Evolutionary conservation across 2,888 invertebrate species (phyloP).

Genomic region (Rhynchonema sp.): DNA sequence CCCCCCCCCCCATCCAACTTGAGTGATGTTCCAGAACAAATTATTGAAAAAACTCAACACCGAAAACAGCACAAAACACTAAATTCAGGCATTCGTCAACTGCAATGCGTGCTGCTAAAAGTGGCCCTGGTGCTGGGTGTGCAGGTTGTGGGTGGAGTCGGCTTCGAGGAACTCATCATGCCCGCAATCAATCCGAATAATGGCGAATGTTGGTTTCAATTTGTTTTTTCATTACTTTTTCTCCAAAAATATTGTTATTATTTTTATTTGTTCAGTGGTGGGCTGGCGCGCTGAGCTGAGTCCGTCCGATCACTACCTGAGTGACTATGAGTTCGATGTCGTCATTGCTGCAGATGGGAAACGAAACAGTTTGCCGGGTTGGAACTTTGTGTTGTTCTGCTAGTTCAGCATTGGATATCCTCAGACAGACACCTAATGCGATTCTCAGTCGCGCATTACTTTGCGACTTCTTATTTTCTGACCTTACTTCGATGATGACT

Average conservation of each 20-base stretch:
- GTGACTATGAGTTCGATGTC: constrained; percentile 84
- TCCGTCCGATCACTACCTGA: constrained; percentile 46
- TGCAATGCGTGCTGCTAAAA: constrained; percentile 87
- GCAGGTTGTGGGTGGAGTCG: constrained; percentile 76
- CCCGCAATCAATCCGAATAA: constrained; percentile 35
- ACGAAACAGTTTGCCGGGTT: constrained; percentile 69
- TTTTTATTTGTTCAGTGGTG: constrained; percentile 3
- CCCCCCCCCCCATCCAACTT: too few relatives aligned
- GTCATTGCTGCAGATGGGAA: constrained; percentile 91
- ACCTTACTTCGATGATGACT: too few relatives aligned
- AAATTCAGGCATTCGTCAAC: constrained; percentile 53
- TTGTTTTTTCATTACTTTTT: neutral
- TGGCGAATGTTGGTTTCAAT: neutral
- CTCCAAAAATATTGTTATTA: neutral
- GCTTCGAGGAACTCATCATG: constrained; percentile 63
- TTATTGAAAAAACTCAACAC: too few relatives aligned
- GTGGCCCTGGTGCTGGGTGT: constrained; percentile 80
- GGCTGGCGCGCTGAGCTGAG: constrained; percentile 17
- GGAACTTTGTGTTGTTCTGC: neutral
- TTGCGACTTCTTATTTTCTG: too few relatives aligned
- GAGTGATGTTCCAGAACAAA: too few relatives aligned
- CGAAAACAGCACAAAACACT: neutral
- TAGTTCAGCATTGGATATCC: too few relatives aligned
- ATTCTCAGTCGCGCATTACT: too few relatives aligned
- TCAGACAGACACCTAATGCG: neutral